Evolutionary conservation across 2,113 vertebrate genomes (phyloP), one percentile per base, ranked within the genome.

Genomic region (Meleagris gallopavo): DNA sequence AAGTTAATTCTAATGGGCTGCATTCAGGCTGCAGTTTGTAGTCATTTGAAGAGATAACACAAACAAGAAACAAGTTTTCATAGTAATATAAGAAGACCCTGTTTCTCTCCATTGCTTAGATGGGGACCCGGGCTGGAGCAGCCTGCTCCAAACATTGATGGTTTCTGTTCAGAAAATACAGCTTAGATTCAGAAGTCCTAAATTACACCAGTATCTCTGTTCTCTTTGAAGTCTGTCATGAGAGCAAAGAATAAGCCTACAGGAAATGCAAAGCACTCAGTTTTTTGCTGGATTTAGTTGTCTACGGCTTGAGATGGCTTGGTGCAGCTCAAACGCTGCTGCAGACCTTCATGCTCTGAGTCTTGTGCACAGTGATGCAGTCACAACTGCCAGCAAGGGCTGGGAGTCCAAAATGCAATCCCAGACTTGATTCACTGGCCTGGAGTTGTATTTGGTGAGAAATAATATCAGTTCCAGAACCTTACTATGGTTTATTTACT

Each of bases 401-500:
- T 58, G 69, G 17, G 24, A 92, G 40, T 24, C 77, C 83, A 80
- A 87, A 94, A 77, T 74, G 25, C 40, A 89, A 32, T 57, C 64
- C 34, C 15, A 83, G 81, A 32, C 12, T 43, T 60, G 77, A 92
- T 62, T 90, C 78, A 76, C 6, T 77, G 83, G 24, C 55, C 45
- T 41, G 38, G 75, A 94, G 74, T 79, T 94, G 83, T 87, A 79
- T 77, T 92, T 80, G 19, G 20, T 67, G 52, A 88, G 71, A 69
- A 67, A 54, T 80, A 89, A 48, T 89, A 89, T 52, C 7, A 89
- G 3, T 40, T 92, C 30, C 40, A 87, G 71, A 70, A 83, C 70
- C 48, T 74, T 87, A 77, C 78, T 76, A 58, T 73, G 67, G 54
- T 94, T 96, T 95, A 94, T 95, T 96, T 94, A 89, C 60, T 86